Percentiles rank a stretch among this genome's conserved stretches.
These are phyloP conservation scores for Eucera pruinosa DNA, from an alignment of 2,888 invertebrate species.

Conservation along the genomic window DNA sequence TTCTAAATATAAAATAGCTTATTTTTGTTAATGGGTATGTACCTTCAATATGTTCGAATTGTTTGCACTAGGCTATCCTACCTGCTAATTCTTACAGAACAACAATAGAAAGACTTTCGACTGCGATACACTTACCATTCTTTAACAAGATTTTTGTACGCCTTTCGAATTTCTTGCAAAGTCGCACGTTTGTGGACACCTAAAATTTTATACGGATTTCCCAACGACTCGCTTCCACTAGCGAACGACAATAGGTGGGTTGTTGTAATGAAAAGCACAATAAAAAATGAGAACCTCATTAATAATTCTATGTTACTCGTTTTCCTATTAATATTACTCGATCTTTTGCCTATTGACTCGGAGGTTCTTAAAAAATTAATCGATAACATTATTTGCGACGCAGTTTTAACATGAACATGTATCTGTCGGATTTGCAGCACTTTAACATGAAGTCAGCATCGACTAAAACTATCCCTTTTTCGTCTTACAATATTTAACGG, in stretches of 20 bases:
- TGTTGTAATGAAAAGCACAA: constrained; percentile 73
- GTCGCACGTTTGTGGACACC: constrained; percentile 91
- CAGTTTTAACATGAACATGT: constrained; percentile 42
- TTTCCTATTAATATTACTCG: constrained; percentile 65
- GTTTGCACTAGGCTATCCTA: too few species aligned
- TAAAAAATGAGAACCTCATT: constrained; percentile 74
- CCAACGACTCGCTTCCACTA: constrained; percentile 83
- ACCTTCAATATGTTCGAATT: constrained; percentile 5
- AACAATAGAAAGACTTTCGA: neutral
- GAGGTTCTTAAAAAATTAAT: constrained; percentile 74
- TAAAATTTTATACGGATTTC: constrained; percentile 94
- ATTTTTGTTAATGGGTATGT: constrained; percentile 14
- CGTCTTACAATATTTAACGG: constrained; percentile 41
- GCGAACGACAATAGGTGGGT: constrained; percentile 75
- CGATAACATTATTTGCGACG: constrained; percentile 70
- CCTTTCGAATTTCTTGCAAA: constrained; percentile 93
- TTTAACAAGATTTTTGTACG: constrained; percentile 95
- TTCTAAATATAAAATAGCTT: constrained; percentile 43
- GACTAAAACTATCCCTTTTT: constrained; percentile 43
- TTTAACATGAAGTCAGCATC: constrained; percentile 45
- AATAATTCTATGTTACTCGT: constrained; percentile 66
- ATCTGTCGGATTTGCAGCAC: constrained; percentile 34
- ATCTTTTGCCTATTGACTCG: constrained; percentile 69
- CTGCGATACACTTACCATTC: constrained; percentile 90
- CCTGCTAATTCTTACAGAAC: neutral